Base-by-base conservation (phyloP, 2,797 vertebrate genomes). In the Acipenser oxyrinchus region DNA sequence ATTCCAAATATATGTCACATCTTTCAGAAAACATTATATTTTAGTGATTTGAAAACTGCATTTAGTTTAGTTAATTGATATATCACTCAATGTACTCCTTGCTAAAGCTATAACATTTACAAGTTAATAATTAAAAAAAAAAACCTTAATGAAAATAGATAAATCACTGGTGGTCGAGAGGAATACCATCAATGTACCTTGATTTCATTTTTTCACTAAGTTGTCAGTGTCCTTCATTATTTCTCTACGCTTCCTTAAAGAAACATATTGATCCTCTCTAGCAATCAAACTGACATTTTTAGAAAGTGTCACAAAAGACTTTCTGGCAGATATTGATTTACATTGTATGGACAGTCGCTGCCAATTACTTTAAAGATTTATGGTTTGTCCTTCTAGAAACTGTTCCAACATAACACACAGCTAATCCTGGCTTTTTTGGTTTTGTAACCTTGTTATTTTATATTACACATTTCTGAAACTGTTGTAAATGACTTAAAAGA, bases 221-320 rank as follows among this genome's bases (percentile, higher is more conserved):
- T 70, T 68, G 79, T 80, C 79, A 80, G 86, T 82, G 74, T 79
- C 49, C 67, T 73, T 76, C 76, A 81, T 87, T 80, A 86, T 83
- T 86, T 89, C 81, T 87, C 37, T 82, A 88, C 87, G 84, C 88
- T 88, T 86, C 85, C 88, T 92, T 88, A 93, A 89, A 89, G 90
- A 89, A 91, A 89, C 76, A 84, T 84, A 92, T 90, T 86, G 93
- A 93, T 89, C 88, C 78, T 72, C 77, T 76, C 85, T 37, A 37
- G 82, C 78, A 82, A 82, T 84, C 82, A 86, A 87, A 86, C 62
- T 81, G 86, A 86, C 84, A 83, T 84, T 84, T 88, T 87, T 86
- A 87, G 84, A 87, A 81, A 83, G 72, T 84, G 85, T 81, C 83
- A 86, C 81, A 81, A 83, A 79, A 87, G 86, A 88, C 85, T 86